These are phyloP conservation scores for Thecophora atra DNA, from an alignment of 2,888 invertebrate species.

Conservation along the genomic window DNA sequence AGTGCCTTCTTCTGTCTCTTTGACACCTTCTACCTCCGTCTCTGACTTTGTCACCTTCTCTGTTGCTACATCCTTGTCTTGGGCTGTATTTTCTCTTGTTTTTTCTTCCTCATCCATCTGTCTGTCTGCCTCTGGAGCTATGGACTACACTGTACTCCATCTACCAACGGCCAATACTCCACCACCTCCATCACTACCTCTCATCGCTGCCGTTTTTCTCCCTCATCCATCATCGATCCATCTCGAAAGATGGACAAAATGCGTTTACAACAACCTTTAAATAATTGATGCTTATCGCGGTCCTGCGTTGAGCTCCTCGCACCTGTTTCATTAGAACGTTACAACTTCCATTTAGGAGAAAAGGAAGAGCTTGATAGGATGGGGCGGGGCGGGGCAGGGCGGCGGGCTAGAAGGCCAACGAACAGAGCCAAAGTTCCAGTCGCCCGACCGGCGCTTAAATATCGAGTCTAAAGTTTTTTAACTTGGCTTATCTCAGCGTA, in stretches of 20 bases:
- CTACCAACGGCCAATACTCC: too few relatives aligned
- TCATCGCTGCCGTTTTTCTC: neutral
- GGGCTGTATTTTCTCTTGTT: too few relatives aligned
- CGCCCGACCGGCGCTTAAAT: conserved; percentile 36
- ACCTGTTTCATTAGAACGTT: neutral
- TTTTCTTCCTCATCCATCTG: neutral
- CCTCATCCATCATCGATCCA: too few relatives aligned
- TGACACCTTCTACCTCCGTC: too few relatives aligned
- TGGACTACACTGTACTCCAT: too few relatives aligned
- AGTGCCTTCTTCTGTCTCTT: too few relatives aligned
- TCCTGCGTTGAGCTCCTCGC: neutral
- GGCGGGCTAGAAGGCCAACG: neutral
- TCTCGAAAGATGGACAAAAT: neutral
- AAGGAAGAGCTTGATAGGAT: neutral
- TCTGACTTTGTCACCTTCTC: too few relatives aligned
- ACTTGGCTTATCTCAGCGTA: conserved; percentile 27
- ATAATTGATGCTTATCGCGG: conserved; percentile 22
- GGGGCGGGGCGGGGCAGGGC: neutral
- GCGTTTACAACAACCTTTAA: conserved; percentile 18
- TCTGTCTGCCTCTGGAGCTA: neutral
- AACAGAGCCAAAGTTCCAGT: neutral
- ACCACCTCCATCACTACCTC: neutral
- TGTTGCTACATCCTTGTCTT: too few relatives aligned
- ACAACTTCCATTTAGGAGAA: neutral
- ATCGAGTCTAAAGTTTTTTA: conserved; percentile 28